These are phyloP conservation scores for Rotaria socialis DNA, from an alignment of 2,888 invertebrate genomes.

Conservation along the genomic window DNA sequence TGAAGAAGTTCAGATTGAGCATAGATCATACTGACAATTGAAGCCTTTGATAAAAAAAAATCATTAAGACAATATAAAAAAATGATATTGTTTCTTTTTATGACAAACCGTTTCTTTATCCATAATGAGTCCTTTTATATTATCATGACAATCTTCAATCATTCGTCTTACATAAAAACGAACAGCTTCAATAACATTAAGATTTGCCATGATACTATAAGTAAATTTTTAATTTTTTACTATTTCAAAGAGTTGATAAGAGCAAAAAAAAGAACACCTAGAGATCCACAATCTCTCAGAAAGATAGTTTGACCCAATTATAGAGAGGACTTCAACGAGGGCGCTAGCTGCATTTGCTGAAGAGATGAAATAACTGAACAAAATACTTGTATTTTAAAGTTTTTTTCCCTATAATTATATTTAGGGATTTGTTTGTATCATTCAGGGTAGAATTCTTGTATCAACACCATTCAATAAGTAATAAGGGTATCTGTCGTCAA, in stretches of 20 bases:
- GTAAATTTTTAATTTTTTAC: not conserved
- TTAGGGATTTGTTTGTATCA: no score
- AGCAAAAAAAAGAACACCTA: no score
- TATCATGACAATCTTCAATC: constrained; percentile 92
- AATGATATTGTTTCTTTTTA: not conserved
- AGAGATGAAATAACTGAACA: not conserved
- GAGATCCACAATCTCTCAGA: not conserved
- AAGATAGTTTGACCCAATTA: not conserved
- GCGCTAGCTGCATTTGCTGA: not conserved
- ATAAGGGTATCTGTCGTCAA: no score
- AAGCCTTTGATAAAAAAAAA: constrained; percentile 67
- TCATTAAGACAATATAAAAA: not conserved
- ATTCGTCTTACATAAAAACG: constrained; percentile 92
- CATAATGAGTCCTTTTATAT: constrained; percentile 96
- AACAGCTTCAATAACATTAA: constrained; percentile 59
- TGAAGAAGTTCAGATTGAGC: constrained; percentile 96
- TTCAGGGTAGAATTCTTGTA: no score
- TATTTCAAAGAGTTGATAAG: no score
- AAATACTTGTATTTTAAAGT: no score
- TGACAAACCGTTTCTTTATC: constrained; percentile 84
- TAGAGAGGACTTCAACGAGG: not conserved
- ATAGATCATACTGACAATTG: constrained; percentile 92
- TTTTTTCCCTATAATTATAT: no score
- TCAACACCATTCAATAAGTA: no score
- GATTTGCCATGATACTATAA: not conserved